Evolutionary conservation across 2,113 vertebrate genomes (phyloP), one percentile per base, ranked within the genome.

Genomic region (Gallinago media): DNA sequence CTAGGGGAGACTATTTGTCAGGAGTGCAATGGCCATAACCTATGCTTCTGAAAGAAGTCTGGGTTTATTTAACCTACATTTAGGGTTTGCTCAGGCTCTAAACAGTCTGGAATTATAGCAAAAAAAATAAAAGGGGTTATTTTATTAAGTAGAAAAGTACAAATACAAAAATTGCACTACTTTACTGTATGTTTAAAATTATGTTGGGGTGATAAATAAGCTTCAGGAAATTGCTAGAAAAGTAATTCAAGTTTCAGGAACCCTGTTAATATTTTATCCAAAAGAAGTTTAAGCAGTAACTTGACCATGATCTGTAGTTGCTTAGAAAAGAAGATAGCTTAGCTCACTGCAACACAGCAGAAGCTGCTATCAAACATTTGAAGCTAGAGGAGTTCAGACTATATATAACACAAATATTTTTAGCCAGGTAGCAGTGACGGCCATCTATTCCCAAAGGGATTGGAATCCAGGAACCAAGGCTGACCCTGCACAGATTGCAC

Each of bases 401-500:
- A 74, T 8, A 8, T 20, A 29, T 47, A 56, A 70, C 5, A 32
- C 23, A 72, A 73, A 70, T 4, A 36, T 5, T 70, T 91, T 80
- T 68, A 83, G 40, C 27, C 29, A 62, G 5, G 15, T 20, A 71
- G 34, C 2, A 36, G 8, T 9, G 44, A 73, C 7, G 7, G 11
- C 12, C 21, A 58, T 6, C 31, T 58, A 1, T 8, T 42, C 11
- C 19, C 32, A 44, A n/a, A 87, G 16, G 16, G 22, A 55, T 1
- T 2, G 20, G 32, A 59, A 80, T n/a, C 40, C n/a, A n/a, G 31
- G 20, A 90, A 27, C 7, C 32, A 61, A 82, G 34, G 26, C 67
- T 82, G 32, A 58, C 12, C 8, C 7, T 52, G 16, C 0, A 0
- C 6, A 61, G 38, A 9, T 8, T 38, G 12, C 5, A 3, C 13